Conservation (phyloP, 2,888 invertebrate genomes). For the Uropetala carovei region DNA sequence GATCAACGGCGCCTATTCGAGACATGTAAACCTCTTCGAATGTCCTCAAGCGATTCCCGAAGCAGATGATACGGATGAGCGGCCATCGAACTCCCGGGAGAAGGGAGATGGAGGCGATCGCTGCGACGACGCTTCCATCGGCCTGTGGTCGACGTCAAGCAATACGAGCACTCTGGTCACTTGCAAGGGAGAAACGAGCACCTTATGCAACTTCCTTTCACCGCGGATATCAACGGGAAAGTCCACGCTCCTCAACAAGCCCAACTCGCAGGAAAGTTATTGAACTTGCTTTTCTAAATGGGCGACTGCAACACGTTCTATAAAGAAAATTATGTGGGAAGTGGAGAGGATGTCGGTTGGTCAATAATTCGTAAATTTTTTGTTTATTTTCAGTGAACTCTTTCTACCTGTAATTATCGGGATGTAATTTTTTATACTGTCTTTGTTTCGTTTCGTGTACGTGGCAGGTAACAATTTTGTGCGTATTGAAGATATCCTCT, state of each 20-base stretch:
- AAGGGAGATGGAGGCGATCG: background rate
- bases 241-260: background rate
- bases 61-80: background rate
- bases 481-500: no score
- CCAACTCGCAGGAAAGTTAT: background rate
- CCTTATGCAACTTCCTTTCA: background rate
- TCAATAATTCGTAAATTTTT: no score
- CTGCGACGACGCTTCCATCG: background rate
- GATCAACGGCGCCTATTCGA: background rate
- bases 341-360: background rate
- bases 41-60: background rate
- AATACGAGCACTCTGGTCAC: background rate
- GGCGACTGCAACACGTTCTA: background rate
- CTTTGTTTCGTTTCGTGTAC: no score
- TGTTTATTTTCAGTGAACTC: no score
- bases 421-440: no score
- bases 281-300: no score
- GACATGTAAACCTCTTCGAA: background rate
- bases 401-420: no score
- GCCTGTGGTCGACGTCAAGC: background rate
- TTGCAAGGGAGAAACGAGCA: background rate
- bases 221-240: background rate
- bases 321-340: background rate
- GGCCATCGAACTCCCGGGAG: background rate
- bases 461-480: no score